These are phyloP conservation scores for Lepilemur ruficaudatus DNA, from an alignment of 2,797 vertebrate species.

Conservation along the genomic window DNA sequence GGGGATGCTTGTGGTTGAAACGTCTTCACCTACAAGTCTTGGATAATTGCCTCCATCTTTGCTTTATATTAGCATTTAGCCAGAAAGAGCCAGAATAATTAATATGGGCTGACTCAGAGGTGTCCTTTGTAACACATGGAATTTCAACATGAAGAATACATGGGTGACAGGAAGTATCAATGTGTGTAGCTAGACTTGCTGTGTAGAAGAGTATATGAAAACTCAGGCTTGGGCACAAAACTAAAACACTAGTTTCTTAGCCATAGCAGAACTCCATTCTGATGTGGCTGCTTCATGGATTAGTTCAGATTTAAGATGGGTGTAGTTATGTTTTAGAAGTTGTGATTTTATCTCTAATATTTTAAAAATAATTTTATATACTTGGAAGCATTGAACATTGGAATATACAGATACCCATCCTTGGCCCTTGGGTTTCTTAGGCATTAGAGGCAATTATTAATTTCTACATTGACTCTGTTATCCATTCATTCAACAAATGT, in stretches of 20 bases:
- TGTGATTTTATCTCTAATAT: background rate
- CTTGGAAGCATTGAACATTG: background rate
- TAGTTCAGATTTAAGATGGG: background rate
- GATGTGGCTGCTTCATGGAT: background rate
- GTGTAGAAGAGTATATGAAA: background rate
- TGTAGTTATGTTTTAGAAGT: background rate
- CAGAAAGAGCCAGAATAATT: slow-evolving; percentile 8
- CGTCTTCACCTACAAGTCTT: background rate
- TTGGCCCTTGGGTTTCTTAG: background rate
- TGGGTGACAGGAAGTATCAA: background rate
- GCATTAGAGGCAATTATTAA: background rate
- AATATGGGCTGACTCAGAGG: background rate
- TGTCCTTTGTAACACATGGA: background rate
- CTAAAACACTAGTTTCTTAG: background rate
- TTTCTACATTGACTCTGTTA: background rate
- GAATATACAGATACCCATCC: background rate
- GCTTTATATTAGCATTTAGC: background rate
- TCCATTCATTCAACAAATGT: background rate
- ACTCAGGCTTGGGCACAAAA: background rate
- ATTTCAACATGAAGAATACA: background rate
- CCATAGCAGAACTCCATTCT: background rate
- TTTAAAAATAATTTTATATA: background rate
- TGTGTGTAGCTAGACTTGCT: background rate
- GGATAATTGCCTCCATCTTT: slow-evolving; percentile 18
- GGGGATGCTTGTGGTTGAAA: slow-evolving; percentile 6